These are phyloP conservation scores for Caenorhabditis wallacei DNA, from an alignment of 2,888 invertebrate species.

Conservation along the genomic window DNA sequence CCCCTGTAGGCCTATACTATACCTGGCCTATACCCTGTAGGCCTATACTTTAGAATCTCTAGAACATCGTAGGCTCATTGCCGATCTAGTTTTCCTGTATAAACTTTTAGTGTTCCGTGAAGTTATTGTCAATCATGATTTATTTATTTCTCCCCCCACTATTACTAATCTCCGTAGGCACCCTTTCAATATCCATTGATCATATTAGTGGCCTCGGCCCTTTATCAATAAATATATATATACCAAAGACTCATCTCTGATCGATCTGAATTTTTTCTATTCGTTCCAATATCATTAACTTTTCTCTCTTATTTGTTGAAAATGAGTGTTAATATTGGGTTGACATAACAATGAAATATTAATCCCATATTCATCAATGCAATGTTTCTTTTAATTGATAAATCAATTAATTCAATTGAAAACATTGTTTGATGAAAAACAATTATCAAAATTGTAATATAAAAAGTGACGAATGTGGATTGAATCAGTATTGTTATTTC, in stretches of 20 bases:
- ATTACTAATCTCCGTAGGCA: too few species aligned
- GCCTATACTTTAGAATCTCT: too few species aligned
- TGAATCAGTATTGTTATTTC: conserved; percentile 23
- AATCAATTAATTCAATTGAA: not conserved
- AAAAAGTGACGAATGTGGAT: conserved; percentile 16
- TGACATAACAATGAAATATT: not conserved
- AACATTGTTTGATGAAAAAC: not conserved
- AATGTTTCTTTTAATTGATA: not conserved
- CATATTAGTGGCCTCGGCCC: too few species aligned
- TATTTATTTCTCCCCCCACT: too few species aligned
- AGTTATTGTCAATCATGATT: too few species aligned
- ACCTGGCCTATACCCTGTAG: too few species aligned
- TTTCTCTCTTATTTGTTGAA: not conserved
- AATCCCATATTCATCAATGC: not conserved
- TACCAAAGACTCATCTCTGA: not conserved
- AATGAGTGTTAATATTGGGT: not conserved
- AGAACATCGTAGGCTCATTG: too few species aligned
- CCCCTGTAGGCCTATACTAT: too few species aligned
- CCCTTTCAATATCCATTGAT: not conserved
- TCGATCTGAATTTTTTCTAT: not conserved
- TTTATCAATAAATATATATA: not conserved
- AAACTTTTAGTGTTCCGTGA: too few species aligned
- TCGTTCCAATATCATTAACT: too few species aligned
- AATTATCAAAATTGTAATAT: not conserved
- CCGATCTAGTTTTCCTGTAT: too few species aligned